Evolutionary conservation across 2,797 vertebrate genomes (phyloP), one percentile per base, ranked within the genome.

Genomic region (Sebastes variabilis): DNA sequence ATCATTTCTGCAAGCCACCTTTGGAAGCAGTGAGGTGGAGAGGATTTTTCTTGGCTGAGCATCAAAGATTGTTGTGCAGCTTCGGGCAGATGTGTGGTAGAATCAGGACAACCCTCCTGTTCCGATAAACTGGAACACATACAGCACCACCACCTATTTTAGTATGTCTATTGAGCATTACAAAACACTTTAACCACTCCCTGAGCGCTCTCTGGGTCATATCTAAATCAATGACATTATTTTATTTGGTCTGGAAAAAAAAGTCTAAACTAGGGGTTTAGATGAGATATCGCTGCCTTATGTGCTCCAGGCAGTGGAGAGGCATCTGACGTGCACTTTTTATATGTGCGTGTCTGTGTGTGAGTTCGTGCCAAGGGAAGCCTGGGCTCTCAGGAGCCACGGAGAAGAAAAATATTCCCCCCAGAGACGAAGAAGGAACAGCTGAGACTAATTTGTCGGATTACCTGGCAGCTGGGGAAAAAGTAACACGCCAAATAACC

Each of bases 361-460:
- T 79, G 80, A 60, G 82, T 77, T 46, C 14, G 24, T 75, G 72
- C 55, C 75, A 60, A 55, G 71, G 16, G 70, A 86, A 89, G 81
- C 70, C 59, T 83, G 62, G 12, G 67, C 76, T 79, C 73, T 83
- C 70, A 22, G 60, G 22, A 77, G 70, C 49, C 55, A 1, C 2
- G 2, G 38, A 80, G 85, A 77, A 79, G 75, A 81, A 80, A 72
- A 73, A 87, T 72, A 72, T 75, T 55, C 27, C 46, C 42, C 79
- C 66, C 46, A 67, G 87, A 88, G 87, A 83, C 72, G 55, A 66
- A 55, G 54, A 30, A 61, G 72, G 27, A 89, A 86, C 88, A 90
- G 88, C 89, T 90, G 90, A 85, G 90, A 75, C 85, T 75, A 73
- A 88, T 85, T 68, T 18, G 22, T 56, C 66, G 32, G 81, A 91